phyloP scores from a whole-genome alignment of 2,797 vertebrate species.

The Gymnoscopelus braueri region DNA sequence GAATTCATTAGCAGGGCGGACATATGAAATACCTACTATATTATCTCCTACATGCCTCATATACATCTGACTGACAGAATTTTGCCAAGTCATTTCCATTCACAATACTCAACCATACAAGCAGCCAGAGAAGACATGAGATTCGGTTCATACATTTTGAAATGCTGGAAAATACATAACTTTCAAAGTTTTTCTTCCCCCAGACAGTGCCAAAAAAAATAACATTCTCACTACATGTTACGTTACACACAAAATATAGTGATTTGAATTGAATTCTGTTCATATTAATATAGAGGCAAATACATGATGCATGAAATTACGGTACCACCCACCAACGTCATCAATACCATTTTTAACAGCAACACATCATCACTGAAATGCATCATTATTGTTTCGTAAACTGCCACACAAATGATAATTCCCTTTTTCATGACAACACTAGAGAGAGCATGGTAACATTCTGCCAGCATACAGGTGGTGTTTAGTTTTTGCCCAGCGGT shows the following conservation, averaged over 20 bases:
- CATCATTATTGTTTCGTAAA: slow-evolving; percentile 20
- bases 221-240: slow-evolving; percentile 7
- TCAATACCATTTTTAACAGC: slow-evolving; percentile 47
- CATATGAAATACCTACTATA: slow-evolving; percentile 7
- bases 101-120: slow-evolving; percentile 32
- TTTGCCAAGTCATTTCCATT: slow-evolving; percentile 12
- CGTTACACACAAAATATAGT: slow-evolving; percentile 42
- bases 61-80: neutral
- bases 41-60: neutral
- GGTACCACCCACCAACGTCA: slow-evolving; percentile 36
- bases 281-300: slow-evolving; percentile 51
- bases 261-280: slow-evolving; percentile 26
- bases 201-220: slow-evolving; percentile 34
- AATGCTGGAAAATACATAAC: slow-evolving; percentile 8
- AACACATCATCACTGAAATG: slow-evolving; percentile 48
- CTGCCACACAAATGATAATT: slow-evolving; percentile 18
- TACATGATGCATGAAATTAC: slow-evolving; percentile 51
- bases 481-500: slow-evolving; percentile 23
- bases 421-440: slow-evolving; percentile 3
- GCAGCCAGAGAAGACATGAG: slow-evolving; percentile 15
- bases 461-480: slow-evolving; percentile 23
- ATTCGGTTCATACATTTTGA: slow-evolving; percentile 14
- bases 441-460: slow-evolving; percentile 1
- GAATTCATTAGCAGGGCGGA: neutral
- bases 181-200: slow-evolving; percentile 1